phyloP scores from a whole-genome alignment of 2,797 vertebrate species.

The Galagoides demidoff region DNA sequence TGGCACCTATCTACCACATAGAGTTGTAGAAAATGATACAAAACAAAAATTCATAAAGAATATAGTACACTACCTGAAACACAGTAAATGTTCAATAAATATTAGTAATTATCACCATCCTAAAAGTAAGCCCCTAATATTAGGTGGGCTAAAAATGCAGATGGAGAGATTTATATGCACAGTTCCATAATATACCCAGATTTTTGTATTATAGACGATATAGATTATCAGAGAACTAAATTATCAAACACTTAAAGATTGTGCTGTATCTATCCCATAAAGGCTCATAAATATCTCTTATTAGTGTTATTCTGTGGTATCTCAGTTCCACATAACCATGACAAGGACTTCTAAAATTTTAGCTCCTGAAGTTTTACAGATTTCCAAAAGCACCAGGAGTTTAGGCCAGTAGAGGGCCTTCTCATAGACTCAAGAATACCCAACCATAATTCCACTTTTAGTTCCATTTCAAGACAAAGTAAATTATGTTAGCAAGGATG shows the following conservation, averaged over 20 bases:
- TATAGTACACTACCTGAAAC: background rate
- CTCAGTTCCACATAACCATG: background rate
- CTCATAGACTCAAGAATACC: background rate
- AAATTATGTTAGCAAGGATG: background rate
- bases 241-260: background rate
- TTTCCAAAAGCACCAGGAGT: background rate
- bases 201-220: background rate
- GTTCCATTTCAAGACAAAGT: slow-evolving; percentile 32
- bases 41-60: background rate
- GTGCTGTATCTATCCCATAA: background rate
- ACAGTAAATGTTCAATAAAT: background rate
- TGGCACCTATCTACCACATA: background rate
- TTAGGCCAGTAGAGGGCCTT: background rate
- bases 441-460: background rate
- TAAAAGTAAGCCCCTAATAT: slow-evolving; percentile 9
- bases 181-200: background rate
- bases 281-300: background rate
- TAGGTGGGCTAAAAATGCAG: background rate
- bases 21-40: background rate
- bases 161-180: background rate
- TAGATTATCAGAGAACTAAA: background rate
- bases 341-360: background rate
- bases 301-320: background rate
- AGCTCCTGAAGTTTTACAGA: slow-evolving; percentile 10
- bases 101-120: background rate